Percentiles rank a stretch among this genome's conserved stretches.
Evolutionary conservation across 1,140 invertebrate species (phyloP).

Genomic region (Doryteuthis pealeii): DNA sequence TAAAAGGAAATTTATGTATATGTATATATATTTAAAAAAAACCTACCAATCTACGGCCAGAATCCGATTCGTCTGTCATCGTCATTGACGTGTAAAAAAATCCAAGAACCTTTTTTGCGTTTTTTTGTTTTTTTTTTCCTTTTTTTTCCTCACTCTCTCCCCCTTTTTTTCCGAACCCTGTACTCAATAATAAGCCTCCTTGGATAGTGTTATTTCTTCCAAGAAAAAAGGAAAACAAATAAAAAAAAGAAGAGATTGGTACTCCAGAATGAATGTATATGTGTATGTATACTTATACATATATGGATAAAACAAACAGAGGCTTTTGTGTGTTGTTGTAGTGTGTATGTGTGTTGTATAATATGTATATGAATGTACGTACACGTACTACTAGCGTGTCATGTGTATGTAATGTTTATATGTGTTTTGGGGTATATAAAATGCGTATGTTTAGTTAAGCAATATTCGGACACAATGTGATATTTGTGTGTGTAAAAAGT

Average conservation of each 20-base stretch:
- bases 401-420: no score
- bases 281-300: neutral
- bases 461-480: no score
- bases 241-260: neutral
- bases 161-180: neutral
- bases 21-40: slow-evolving; percentile 7
- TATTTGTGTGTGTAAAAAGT: no score
- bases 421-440: no score
- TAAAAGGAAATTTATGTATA: neutral
- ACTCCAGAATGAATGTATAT: neutral
- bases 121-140: neutral
- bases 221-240: neutral
- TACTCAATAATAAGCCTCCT: neutral
- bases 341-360: neutral
- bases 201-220: neutral
- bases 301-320: neutral
- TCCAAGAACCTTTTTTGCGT: neutral
- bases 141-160: no score
- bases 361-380: neutral
- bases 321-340: neutral
- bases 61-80: slow-evolving; percentile 45
- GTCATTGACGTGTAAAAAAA: slow-evolving; percentile 13
- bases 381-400: no score
- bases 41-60: slow-evolving; percentile 53
- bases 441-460: no score